These are phyloP conservation scores for Cephalopterus ornatus DNA, from an alignment of 2,113 vertebrate species.

Conservation along the genomic window DNA sequence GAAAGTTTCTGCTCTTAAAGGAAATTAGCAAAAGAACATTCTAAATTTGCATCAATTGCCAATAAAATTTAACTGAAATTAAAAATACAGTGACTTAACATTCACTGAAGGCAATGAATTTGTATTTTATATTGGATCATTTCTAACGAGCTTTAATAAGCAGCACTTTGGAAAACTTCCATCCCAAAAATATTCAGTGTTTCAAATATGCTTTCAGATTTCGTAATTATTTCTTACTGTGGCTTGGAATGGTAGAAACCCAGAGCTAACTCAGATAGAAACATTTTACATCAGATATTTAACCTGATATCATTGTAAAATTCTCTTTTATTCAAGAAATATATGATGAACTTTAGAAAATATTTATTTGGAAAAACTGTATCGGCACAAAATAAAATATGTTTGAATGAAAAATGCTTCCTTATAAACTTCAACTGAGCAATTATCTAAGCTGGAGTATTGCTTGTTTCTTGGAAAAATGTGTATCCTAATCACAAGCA, in stretches of 20 bases:
- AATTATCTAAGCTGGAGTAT: neutral
- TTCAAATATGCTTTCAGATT: neutral
- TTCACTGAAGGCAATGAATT: neutral
- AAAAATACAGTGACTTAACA: neutral
- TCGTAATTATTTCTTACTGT: neutral
- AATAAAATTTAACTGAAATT: neutral
- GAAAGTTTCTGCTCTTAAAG: neutral
- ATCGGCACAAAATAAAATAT: neutral
- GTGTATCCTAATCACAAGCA: neutral
- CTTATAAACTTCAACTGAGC: neutral
- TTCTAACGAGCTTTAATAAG: neutral
- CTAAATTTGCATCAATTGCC: neutral
- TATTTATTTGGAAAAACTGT: neutral
- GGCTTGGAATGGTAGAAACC: neutral
- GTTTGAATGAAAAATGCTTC: neutral
- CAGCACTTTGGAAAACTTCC: neutral
- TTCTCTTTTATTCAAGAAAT: neutral
- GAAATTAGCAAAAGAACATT: neutral
- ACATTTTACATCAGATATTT: neutral
- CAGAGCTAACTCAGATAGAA: neutral
- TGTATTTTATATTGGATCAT: neutral
- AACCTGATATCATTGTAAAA: neutral
- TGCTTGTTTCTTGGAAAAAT: neutral
- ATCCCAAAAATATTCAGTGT: neutral
- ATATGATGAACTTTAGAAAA: neutral